These are phyloP conservation scores for Drosophila bipectinata DNA, from an alignment of 1,140 invertebrate species.

Conservation along the genomic window DNA sequence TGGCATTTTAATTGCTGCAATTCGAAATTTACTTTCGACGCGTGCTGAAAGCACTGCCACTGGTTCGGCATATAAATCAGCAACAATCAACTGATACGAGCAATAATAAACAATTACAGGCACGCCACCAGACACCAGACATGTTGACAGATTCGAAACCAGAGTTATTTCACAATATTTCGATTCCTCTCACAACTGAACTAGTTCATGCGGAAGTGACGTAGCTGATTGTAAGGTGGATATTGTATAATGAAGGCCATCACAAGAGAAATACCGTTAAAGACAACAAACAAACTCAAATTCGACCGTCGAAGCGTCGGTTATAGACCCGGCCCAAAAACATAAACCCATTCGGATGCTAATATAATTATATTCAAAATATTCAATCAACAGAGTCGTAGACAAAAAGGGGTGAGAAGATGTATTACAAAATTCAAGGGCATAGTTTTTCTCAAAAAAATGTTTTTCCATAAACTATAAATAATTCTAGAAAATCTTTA, in stretches of 20 bases:
- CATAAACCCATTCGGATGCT: slow-evolving; percentile 18
- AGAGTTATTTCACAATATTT: slow-evolving; percentile 46
- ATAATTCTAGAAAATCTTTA: too few relatives aligned
- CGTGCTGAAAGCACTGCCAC: slow-evolving; percentile 32
- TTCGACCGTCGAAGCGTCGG: slow-evolving; percentile 18
- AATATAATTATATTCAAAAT: slow-evolving; percentile 28
- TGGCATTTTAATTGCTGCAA: slow-evolving; percentile 16
- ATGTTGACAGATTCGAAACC: slow-evolving; percentile 20
- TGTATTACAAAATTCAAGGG: neutral
- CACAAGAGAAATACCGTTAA: slow-evolving; percentile 40
- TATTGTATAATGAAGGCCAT: slow-evolving; percentile 58
- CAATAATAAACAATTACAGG: slow-evolving; percentile 51
- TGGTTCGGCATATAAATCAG: slow-evolving; percentile 31
- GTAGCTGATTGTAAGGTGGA: slow-evolving; percentile 35
- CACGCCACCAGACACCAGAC: slow-evolving; percentile 39
- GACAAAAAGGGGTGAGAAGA: slow-evolving; percentile 1
- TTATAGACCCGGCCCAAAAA: slow-evolving; percentile 36
- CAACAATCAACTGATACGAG: slow-evolving; percentile 22
- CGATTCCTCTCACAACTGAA: slow-evolving; percentile 32
- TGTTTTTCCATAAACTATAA: too few relatives aligned
- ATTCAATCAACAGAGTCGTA: slow-evolving; percentile 1
- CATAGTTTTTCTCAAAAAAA: neutral
- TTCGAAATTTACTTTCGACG: slow-evolving; percentile 49
- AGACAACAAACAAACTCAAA: slow-evolving; percentile 29
- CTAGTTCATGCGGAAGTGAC: slow-evolving; percentile 72